Conservation (phyloP, 2,113 vertebrate genomes). For the Pterocles burchelli region DNA sequence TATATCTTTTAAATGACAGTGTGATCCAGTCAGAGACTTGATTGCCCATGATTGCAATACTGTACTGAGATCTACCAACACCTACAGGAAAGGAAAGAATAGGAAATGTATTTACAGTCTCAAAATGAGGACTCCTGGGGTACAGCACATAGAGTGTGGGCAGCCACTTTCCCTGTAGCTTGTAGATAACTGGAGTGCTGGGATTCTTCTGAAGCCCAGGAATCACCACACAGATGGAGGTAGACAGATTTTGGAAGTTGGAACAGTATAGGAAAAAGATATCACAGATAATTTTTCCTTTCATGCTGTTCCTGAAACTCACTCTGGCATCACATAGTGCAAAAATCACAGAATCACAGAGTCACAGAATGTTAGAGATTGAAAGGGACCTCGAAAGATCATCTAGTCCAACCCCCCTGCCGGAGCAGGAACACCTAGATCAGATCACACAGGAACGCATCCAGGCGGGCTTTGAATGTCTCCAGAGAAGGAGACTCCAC, state of each 20-base stretch:
- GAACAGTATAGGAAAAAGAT: not conserved
- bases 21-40: not conserved
- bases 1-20: not conserved
- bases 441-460: too few relatives aligned
- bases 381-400: too few relatives aligned
- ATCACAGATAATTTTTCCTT: not conserved
- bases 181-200: not conserved
- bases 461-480: too few relatives aligned
- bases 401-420: too few relatives aligned
- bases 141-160: not conserved
- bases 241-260: not conserved
- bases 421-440: too few relatives aligned
- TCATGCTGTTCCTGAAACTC: not conserved
- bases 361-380: too few relatives aligned
- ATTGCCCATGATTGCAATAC: fast-evolving
- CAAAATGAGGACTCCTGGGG: not conserved
- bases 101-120: not conserved
- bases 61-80: not conserved
- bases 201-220: not conserved
- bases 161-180: not conserved
- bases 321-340: not conserved
- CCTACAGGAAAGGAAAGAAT: not conserved
- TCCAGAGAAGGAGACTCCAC: too few relatives aligned
- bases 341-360: too few relatives aligned
- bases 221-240: too few relatives aligned